Conservation (phyloP, 2,797 vertebrate genomes). For the Xenops minutus region DNA sequence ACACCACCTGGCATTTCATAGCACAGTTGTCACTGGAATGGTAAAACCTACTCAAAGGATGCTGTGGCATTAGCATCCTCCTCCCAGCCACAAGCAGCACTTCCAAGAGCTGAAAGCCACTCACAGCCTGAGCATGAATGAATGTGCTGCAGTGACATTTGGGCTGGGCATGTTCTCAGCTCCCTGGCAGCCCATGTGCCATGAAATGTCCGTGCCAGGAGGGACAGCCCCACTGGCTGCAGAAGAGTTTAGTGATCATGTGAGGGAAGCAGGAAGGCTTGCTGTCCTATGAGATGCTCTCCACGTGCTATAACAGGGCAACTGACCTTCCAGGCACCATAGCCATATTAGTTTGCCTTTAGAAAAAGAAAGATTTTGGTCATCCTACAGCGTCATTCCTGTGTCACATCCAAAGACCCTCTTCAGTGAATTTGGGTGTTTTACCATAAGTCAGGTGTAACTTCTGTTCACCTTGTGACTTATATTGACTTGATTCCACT, state of each 20-base stretch:
- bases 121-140: not conserved
- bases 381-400: not conserved
- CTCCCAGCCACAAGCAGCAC: not conserved
- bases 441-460: not conserved
- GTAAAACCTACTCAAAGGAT: constrained; percentile 20
- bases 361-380: not conserved
- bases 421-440: not conserved
- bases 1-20: not conserved
- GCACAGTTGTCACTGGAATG: not conserved
- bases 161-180: not conserved
- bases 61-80: not conserved
- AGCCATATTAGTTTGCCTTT: not conserved
- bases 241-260: not conserved
- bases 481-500: not conserved
- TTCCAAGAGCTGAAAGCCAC: not conserved
- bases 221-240: not conserved
- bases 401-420: not conserved
- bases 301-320: not conserved
- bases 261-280: not conserved
- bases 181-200: not conserved
- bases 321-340: not conserved
- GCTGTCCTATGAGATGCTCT: not conserved
- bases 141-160: not conserved
- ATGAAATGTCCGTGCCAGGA: not conserved
- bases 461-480: not conserved